Conservation (phyloP, 2,113 vertebrate genomes). For the Aythya baeri region DNA sequence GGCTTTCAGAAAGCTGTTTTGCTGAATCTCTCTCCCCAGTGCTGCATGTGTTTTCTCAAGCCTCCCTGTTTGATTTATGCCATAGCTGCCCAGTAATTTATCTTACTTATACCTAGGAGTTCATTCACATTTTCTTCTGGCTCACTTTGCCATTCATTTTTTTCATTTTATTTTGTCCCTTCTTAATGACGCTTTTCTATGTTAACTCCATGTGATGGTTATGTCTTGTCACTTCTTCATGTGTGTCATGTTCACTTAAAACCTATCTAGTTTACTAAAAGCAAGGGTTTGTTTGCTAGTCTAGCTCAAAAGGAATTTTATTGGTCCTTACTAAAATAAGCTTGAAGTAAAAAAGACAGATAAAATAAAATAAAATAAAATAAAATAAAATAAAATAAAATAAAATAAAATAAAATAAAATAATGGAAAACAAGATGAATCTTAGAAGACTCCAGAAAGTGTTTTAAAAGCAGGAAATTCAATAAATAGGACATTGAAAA, state of each 20-base stretch:
- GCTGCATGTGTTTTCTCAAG: background rate
- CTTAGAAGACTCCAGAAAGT: background rate
- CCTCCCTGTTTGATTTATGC: background rate
- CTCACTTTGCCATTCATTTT: background rate
- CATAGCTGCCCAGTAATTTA: background rate
- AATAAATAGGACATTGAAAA: background rate
- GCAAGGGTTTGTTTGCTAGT: background rate
- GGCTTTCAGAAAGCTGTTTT: background rate
- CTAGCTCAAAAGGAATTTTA: background rate
- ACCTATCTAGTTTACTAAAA: background rate
- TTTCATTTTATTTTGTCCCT: background rate
- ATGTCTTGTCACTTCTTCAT: background rate
- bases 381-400: background rate
- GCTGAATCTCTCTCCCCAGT: background rate
- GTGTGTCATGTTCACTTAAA: background rate
- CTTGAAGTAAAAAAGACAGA: background rate
- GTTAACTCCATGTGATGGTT: background rate
- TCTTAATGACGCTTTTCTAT: background rate
- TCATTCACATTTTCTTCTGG: background rate
- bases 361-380: background rate
- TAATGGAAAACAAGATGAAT: background rate
- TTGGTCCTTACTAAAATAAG: background rate
- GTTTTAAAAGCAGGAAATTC: background rate
- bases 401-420: background rate
- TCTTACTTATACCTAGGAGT: background rate